phyloP scores from a whole-genome alignment of 1,140 invertebrate genomes.

The Camponotus vicinus region DNA sequence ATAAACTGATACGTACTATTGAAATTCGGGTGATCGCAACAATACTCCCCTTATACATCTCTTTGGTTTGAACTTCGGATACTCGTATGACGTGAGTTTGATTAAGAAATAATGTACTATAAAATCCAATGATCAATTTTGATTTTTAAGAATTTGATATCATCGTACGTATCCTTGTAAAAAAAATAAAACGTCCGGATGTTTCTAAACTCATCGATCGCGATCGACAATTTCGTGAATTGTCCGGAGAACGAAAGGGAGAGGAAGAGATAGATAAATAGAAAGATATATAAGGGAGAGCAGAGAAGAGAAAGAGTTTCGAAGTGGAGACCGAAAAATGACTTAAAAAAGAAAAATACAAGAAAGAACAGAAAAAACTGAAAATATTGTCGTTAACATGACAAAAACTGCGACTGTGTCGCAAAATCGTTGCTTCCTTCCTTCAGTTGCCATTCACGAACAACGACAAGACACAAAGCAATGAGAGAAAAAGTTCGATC shows the following conservation, averaged over 20 bases:
- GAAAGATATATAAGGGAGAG: constrained; percentile 24
- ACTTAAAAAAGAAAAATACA: constrained; percentile 11
- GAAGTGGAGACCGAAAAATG: constrained; percentile 39
- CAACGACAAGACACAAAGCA: constrained; percentile 36
- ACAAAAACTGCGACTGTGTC: constrained; percentile 31
- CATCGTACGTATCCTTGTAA: not conserved
- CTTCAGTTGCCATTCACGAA: not conserved
- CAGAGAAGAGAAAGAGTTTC: constrained; percentile 32
- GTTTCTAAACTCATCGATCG: not conserved
- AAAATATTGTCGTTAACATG: constrained; percentile 65
- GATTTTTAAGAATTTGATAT: not conserved
- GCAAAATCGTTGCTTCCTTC: not conserved
- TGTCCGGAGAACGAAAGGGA: not conserved
- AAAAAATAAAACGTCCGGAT: not conserved
- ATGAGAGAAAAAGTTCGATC: constrained; percentile 59
- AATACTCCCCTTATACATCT: not conserved
- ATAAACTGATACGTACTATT: not conserved
- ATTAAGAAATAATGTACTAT: constrained; percentile 31
- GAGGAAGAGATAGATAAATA: constrained; percentile 13
- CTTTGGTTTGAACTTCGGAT: constrained; percentile 29
- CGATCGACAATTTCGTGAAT: constrained; percentile 21
- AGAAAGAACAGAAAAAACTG: constrained; percentile 24
- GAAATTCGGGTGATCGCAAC: constrained; percentile 10
- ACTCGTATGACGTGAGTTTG: not conserved
- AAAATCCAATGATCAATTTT: constrained; percentile 29